Percentiles rank a stretch among this genome's conserved stretches.
phyloP scores from a whole-genome alignment of 2,888 invertebrate species.

The Epirrhoe tristata region DNA sequence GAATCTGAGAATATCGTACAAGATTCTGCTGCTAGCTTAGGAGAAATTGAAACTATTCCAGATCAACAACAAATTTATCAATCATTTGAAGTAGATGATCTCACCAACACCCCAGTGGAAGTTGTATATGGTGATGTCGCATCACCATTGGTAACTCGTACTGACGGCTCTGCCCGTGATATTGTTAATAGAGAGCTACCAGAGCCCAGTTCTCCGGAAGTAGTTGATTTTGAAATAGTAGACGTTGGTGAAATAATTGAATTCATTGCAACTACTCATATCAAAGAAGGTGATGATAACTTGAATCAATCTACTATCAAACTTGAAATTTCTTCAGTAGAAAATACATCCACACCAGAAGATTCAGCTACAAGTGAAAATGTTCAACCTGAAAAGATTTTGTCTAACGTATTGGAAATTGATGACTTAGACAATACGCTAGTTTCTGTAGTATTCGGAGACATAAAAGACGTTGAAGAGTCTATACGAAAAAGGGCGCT shows the following conservation, averaged over 20 bases:
- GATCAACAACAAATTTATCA: slow-evolving; percentile 46
- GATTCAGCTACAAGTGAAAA: slow-evolving; percentile 8
- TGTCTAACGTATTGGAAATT: slow-evolving; percentile 45
- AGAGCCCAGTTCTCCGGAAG: slow-evolving; percentile 17
- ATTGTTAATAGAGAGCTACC: neutral
- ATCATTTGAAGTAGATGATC: slow-evolving; percentile 62
- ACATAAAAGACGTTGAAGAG: slow-evolving; percentile 53
- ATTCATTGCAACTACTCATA: slow-evolving; percentile 22
- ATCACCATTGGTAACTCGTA: slow-evolving; percentile 37
- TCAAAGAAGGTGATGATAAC: neutral
- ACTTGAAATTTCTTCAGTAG: slow-evolving; percentile 1
- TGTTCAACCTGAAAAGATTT: neutral
- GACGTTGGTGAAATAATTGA: slow-evolving; percentile 37
- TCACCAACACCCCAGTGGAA: slow-evolving; percentile 56
- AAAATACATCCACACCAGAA: slow-evolving; percentile 5
- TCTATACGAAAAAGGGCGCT: slow-evolving; percentile 46
- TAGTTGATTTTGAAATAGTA: slow-evolving; percentile 42
- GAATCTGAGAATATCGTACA: slow-evolving; percentile 12
- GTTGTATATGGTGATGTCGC: slow-evolving; percentile 54
- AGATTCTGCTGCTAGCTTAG: slow-evolving; percentile 21
- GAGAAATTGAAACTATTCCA: slow-evolving; percentile 21
- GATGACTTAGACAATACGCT: slow-evolving; percentile 59
- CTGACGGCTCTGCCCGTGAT: slow-evolving; percentile 32
- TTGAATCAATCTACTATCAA: neutral
- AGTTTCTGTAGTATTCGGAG: slow-evolving; percentile 66